Conservation (phyloP, 2,797 vertebrate genomes). For the Amblyopsis hoosieri region DNA sequence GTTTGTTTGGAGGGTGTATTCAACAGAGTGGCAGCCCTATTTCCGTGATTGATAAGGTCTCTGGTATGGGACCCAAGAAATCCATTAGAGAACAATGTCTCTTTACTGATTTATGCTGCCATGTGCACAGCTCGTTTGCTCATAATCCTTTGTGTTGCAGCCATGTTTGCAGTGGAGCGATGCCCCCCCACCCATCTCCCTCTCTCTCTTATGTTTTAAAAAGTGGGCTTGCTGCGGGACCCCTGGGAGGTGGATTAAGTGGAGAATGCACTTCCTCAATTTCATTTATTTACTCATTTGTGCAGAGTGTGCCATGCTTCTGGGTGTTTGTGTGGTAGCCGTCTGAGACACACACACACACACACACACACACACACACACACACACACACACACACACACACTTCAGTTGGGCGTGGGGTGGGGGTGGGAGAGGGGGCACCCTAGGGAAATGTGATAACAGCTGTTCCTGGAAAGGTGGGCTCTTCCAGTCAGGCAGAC, state of each 20-base stretch:
- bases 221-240: conserved; percentile 5
- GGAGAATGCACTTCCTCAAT: conserved; percentile 41
- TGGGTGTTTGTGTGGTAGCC: conserved; percentile 45
- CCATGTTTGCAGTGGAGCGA: conserved; percentile 39
- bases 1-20: conserved; percentile 69
- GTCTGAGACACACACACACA: conserved; percentile 38
- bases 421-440: conserved; percentile 10
- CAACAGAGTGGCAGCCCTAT: conserved; percentile 70
- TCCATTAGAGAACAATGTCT: conserved; percentile 60
- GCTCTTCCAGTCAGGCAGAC: conserved; percentile 53
- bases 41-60: conserved; percentile 68
- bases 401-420: conserved; percentile 36
- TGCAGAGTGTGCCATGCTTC: conserved; percentile 23
- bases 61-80: conserved; percentile 34
- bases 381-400: conserved; percentile 25
- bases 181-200: neutral
- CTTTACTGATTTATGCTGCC: conserved; percentile 63
- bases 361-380: conserved; percentile 21
- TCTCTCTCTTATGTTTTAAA: conserved; percentile 22
- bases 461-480: conserved; percentile 62
- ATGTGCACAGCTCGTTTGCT: conserved; percentile 60
- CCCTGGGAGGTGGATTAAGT: conserved; percentile 35
- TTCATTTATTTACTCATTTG: conserved; percentile 51
- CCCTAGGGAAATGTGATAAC: conserved; percentile 55
- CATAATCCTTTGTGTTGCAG: conserved; percentile 56